Percentiles rank a stretch among this genome's conserved stretches.
These are phyloP conservation scores for Pediacus dermestoides DNA, from an alignment of 2,888 invertebrate species.

Conservation along the genomic window DNA sequence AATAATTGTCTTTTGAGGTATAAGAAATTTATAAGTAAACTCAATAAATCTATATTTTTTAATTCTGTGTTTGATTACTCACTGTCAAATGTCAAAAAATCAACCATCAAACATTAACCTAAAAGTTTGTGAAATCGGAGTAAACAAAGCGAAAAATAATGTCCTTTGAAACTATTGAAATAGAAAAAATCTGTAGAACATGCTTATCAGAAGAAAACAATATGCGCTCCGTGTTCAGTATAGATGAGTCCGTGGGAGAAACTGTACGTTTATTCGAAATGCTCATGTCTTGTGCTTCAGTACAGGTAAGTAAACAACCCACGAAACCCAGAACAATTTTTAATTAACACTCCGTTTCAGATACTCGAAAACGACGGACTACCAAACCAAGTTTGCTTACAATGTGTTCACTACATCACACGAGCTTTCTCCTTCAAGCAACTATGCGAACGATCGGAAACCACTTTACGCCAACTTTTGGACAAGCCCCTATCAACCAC, in stretches of 20 bases:
- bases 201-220: conserved; percentile 42
- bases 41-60: too few species aligned
- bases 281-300: conserved; percentile 44
- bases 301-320: conserved; percentile 36
- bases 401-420: conserved; percentile 45
- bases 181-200: conserved; percentile 47
- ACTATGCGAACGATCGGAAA: conserved; percentile 45
- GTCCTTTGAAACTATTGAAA: conserved; percentile 34
- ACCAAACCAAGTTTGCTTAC: conserved; percentile 45
- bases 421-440: conserved; percentile 46
- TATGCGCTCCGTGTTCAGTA: conserved; percentile 43
- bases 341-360: conserved; percentile 26
- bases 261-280: conserved; percentile 41
- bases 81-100: too few species aligned
- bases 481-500: conserved; percentile 27
- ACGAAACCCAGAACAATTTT: neutral
- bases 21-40: too few species aligned
- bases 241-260: conserved; percentile 40
- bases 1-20: too few species aligned
- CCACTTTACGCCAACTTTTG: conserved; percentile 40
- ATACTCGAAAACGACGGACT: conserved; percentile 45
- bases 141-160: conserved; percentile 22
- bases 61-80: too few species aligned
- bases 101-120: neutral
- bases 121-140: neutral